Percentiles rank a stretch among this genome's conserved stretches.
Conservation (phyloP, 2,113 vertebrate genomes). For the Chauna torquata region DNA sequence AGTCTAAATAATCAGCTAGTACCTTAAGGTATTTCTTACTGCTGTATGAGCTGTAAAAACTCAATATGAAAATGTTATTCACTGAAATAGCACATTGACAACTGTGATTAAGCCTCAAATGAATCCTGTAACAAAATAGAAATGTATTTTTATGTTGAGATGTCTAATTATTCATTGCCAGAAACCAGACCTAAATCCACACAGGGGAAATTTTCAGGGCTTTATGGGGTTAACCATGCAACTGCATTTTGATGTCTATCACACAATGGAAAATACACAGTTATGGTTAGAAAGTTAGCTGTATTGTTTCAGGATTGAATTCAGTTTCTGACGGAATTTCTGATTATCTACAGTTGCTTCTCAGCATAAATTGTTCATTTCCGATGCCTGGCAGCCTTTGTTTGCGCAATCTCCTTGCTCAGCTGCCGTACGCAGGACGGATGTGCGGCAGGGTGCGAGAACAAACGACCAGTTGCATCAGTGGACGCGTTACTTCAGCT, state of each 20-base stretch:
- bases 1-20: slow-evolving; percentile 56
- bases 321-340: neutral
- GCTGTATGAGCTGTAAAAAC: slow-evolving; percentile 61
- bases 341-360: neutral
- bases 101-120: slow-evolving; percentile 60
- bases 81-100: slow-evolving; percentile 57
- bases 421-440: accelerated
- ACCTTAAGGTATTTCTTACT: slow-evolving; percentile 48
- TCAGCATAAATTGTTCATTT: neutral
- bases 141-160: slow-evolving; percentile 43
- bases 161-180: slow-evolving; percentile 51
- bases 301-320: neutral
- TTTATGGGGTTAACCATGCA: neutral
- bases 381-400: neutral
- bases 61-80: slow-evolving; percentile 58
- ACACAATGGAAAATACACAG: neutral
- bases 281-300: neutral
- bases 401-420: neutral
- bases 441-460: accelerated
- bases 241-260: neutral
- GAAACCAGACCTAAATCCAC: neutral
- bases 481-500: accelerated
- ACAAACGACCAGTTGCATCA: accelerated
- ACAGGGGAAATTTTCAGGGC: neutral
- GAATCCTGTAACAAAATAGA: slow-evolving; percentile 56